Evolutionary conservation across 2,113 vertebrate genomes (phyloP).

Genomic region (Lepus americanus): DNA sequence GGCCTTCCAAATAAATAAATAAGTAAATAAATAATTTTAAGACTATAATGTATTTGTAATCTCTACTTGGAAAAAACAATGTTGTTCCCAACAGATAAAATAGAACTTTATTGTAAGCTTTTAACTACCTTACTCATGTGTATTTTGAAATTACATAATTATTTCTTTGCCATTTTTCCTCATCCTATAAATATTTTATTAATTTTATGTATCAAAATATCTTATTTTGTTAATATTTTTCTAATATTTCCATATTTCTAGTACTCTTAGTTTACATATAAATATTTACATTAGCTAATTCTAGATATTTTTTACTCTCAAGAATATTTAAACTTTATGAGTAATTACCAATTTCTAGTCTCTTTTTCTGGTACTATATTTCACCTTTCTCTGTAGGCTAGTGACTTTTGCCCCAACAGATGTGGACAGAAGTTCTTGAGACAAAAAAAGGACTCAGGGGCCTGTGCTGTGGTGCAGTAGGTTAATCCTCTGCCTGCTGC

Average conservation of each 20-base stretch:
- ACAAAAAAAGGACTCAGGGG: no score
- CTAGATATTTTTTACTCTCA: neutral
- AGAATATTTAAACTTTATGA: conserved; percentile 31
- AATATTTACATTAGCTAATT: conserved; percentile 4
- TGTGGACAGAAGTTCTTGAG: neutral
- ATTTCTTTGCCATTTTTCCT: neutral
- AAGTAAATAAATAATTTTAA: no score
- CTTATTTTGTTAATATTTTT: neutral
- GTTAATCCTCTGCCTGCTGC: no score
- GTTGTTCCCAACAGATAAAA: neutral
- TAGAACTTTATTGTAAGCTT: neutral
- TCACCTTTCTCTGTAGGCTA: neutral
- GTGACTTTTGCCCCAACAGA: neutral
- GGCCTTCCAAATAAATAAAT: no score
- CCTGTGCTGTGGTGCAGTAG: no score
- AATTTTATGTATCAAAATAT: neutral
- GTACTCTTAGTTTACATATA: neutral
- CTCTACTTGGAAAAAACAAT: neutral
- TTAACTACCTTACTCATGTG: neutral
- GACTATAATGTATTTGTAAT: neutral
- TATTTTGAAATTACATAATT: neutral
- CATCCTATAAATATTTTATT: neutral
- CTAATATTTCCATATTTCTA: neutral
- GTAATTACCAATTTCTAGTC: neutral
- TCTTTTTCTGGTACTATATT: neutral